These are phyloP conservation scores for Lampris incognitus DNA, from an alignment of 2,113 vertebrate genomes.

Conservation along the genomic window DNA sequence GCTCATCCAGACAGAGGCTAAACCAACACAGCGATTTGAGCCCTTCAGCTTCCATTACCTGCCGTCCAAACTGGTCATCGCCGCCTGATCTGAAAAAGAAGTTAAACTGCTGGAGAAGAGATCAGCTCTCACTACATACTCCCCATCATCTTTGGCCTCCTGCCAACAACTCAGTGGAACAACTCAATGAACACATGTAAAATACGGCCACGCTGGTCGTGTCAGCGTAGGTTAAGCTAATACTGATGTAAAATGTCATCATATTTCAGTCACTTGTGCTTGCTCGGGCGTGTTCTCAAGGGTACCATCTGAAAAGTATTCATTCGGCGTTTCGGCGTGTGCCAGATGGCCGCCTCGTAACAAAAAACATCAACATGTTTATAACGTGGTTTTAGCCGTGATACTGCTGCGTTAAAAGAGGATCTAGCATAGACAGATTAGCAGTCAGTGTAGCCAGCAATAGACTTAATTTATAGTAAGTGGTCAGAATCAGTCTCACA, in stretches of 20 bases:
- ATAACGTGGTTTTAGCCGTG: constrained; percentile 62
- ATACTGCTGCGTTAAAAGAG: constrained; percentile 59
- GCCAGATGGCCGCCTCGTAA: constrained; percentile 70
- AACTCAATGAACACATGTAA: not conserved
- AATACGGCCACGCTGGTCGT: not conserved
- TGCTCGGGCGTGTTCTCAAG: constrained; percentile 68
- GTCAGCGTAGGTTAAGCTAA: constrained; percentile 7
- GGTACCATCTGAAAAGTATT: constrained; percentile 60
- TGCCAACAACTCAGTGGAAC: not conserved
- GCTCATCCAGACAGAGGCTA: constrained; percentile 58
- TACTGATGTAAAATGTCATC: constrained; percentile 26
- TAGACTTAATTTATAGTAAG: constrained; percentile 48
- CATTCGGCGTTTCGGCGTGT: constrained; percentile 21
- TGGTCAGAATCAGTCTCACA: constrained; percentile 32
- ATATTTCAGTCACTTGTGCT: constrained; percentile 62
- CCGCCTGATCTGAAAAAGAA: constrained; percentile 16
- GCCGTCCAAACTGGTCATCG: constrained; percentile 53
- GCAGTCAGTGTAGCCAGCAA: constrained; percentile 30
- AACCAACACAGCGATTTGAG: constrained; percentile 72
- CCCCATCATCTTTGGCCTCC: not conserved
- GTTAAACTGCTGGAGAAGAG: not conserved
- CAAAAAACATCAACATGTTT: constrained; percentile 61
- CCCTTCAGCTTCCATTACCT: constrained; percentile 69
- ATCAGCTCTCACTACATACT: not conserved
- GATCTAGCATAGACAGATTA: constrained; percentile 66